These are phyloP conservation scores for Eupeodes luniger DNA, from an alignment of 2,888 invertebrate species.

Conservation along the genomic window DNA sequence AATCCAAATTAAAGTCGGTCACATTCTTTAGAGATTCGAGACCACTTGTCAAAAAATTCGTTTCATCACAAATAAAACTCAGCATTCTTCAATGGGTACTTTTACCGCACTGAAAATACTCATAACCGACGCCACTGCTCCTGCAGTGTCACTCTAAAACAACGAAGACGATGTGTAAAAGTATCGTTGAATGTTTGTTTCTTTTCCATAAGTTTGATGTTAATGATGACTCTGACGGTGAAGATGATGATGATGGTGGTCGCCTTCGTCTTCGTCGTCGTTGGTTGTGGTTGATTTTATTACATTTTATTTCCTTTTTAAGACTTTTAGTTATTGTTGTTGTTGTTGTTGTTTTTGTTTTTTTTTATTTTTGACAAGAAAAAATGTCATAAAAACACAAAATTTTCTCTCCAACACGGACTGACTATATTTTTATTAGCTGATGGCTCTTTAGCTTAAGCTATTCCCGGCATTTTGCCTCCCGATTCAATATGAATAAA, in stretches of 20 bases:
- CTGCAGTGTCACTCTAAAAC: background rate
- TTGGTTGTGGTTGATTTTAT: constrained; percentile 63
- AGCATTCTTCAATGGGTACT: no score
- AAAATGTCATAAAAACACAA: constrained; percentile 60
- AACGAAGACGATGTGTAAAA: background rate
- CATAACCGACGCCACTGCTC: background rate
- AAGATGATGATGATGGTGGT: constrained; percentile 54
- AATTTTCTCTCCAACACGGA: background rate
- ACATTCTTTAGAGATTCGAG: no score
- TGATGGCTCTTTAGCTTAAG: constrained; percentile 12
- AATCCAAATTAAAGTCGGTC: no score
- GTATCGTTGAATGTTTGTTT: constrained; percentile 12
- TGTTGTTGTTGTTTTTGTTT: background rate
- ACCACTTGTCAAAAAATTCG: no score
- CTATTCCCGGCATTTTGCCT: constrained; percentile 27
- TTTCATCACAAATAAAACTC: no score
- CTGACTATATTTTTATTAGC: constrained; percentile 10
- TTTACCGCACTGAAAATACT: background rate
- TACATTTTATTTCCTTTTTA: constrained; percentile 44
- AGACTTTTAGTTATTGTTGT: background rate
- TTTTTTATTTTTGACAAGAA: constrained; percentile 42
- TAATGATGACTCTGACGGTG: no score
- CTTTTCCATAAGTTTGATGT: constrained; percentile 17
- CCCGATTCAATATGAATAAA: constrained; percentile 44
- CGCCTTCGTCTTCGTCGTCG: background rate